Base-by-base conservation (phyloP, 2,888 invertebrate genomes). In the Hypolimnas misippus region DNA sequence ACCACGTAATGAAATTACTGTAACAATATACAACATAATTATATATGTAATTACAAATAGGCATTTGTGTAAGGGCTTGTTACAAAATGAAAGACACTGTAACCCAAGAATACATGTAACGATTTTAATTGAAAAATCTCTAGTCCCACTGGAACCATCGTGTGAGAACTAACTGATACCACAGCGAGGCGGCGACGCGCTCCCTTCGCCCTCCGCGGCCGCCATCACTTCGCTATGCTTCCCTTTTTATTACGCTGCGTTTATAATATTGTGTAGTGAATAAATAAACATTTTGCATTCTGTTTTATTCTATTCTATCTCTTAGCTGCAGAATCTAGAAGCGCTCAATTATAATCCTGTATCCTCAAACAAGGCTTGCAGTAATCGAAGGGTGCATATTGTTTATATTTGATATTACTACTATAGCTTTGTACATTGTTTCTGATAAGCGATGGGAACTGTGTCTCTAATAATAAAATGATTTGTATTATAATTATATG, bases 371-470 rank as follows among this genome's bases (percentile, higher is more conserved):
- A 89, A 90, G 89, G 91, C 92, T 92, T 91, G 88, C 91, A 91
- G 91, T 89, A 88, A 91, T 88, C 89, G 89, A 90, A 90, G 91
- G 91, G 92, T 91, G 92, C 92, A 91, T 91, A 91, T 90, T 92
- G 91, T 92, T 92, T 92, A 91, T 92, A 92, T 91, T 91, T 92
- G 92, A 92, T 92, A 92, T 92, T 92, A 91, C 92, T 92, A 92
- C 90, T 93, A 93, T 94, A 94, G 94, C 94, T 94, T 94, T 94
- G 93, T 94, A 94, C 94, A 94, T 93, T 94, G 92, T 93, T 93
- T 93, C 93, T 93, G 93, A 93, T 93, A 93, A 93, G 94, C 94
- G 93, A 92, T 93, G 93, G 94, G 93, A 94, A 94, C 93, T 93
- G 94, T 94, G 94, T 94, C 94, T 93, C 93, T 93, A 93, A 93